These are phyloP conservation scores for Gorilla gorilla DNA, from an alignment of 2,113 vertebrate genomes.

Conservation along the genomic window DNA sequence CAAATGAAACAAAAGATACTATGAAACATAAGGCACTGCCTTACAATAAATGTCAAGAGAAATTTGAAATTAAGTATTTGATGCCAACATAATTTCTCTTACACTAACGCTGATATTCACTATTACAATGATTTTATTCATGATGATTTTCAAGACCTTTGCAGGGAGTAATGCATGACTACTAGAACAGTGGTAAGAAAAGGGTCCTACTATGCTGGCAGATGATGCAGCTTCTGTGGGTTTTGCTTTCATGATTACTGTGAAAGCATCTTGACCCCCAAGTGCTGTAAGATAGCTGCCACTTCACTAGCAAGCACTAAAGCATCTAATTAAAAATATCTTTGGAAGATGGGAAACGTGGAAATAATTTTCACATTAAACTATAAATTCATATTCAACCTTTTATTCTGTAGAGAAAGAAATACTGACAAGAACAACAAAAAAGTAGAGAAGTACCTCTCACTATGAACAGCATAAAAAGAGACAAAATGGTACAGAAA, in stretches of 20 bases:
- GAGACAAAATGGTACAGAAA: not conserved
- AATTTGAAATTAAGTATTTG: constrained; percentile 10
- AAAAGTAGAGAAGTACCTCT: not conserved
- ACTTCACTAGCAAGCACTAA: not conserved
- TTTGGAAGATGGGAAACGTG: not conserved
- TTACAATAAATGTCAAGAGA: not conserved
- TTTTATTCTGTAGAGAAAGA: not conserved
- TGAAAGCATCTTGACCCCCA: not conserved
- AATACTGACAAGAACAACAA: not conserved
- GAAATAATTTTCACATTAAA: not conserved
- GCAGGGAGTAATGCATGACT: not conserved
- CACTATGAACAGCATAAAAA: not conserved
- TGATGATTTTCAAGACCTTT: not conserved
- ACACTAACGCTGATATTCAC: not conserved
- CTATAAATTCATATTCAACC: not conserved
- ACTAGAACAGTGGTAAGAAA: not conserved
- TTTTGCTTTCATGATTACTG: not conserved
- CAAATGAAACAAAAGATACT: not conserved
- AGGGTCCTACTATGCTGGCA: not conserved
- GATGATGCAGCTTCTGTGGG: not conserved
- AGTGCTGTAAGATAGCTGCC: not conserved
- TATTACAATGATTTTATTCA: not conserved
- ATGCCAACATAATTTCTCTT: not conserved
- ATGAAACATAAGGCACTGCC: not conserved
- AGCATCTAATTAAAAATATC: not conserved